Evolutionary conservation across 2,888 invertebrate genomes (phyloP).

Genomic region (Choreutis nemorana): DNA sequence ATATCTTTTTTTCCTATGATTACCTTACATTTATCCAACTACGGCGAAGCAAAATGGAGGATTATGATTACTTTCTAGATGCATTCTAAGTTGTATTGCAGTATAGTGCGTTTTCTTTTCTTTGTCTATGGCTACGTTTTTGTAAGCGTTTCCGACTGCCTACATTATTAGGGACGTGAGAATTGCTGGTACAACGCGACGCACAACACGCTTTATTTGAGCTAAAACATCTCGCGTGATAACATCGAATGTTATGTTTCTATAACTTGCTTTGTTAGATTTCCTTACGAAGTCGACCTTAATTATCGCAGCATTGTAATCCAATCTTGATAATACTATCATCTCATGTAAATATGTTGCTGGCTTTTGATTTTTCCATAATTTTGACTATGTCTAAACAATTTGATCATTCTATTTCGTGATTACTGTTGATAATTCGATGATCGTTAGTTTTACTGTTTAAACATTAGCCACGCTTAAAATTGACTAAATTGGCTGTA

Average conservation of each 20-base stretch:
- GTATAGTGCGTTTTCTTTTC: slow-evolving; percentile 52
- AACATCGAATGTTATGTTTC: slow-evolving; percentile 24
- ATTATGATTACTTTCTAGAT: too few species aligned
- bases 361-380: too few species aligned
- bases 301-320: slow-evolving; percentile 14
- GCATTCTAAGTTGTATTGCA: too few species aligned
- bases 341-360: background rate
- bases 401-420: too few species aligned
- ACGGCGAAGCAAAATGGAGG: too few species aligned
- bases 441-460: too few species aligned
- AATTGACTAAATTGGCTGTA: slow-evolving; percentile 26
- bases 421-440: too few species aligned
- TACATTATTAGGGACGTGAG: slow-evolving; percentile 60
- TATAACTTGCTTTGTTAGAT: slow-evolving; percentile 21
- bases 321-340: slow-evolving; percentile 10
- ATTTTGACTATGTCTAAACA: too few species aligned
- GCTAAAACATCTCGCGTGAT: slow-evolving; percentile 24
- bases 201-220: slow-evolving; percentile 35
- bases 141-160: slow-evolving; percentile 55
- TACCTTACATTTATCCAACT: too few species aligned
- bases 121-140: slow-evolving; percentile 55
- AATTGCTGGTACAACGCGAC: slow-evolving; percentile 29
- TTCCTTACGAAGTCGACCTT: slow-evolving; percentile 9
- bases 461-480: too few species aligned
- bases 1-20: too few species aligned